phyloP scores from a whole-genome alignment of 2,113 vertebrate genomes.

The Dipodomys spectabilis region DNA sequence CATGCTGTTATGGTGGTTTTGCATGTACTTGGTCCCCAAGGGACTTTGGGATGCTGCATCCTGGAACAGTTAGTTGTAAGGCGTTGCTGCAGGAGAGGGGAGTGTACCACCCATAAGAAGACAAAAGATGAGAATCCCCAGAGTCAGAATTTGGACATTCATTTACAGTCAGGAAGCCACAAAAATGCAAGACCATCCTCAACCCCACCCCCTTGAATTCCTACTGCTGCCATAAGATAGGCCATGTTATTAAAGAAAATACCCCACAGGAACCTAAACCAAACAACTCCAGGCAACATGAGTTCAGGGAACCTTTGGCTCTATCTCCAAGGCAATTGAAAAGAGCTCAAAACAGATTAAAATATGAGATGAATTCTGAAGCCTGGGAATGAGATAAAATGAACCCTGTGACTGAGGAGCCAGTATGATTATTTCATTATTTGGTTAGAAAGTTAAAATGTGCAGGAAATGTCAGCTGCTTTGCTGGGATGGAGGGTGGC shows the following conservation, averaged over 20 bases:
- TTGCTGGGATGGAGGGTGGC: slow-evolving; percentile 45
- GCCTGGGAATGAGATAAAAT: slow-evolving; percentile 80
- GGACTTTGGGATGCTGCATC: too few relatives aligned
- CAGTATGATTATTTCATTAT: slow-evolving; percentile 81
- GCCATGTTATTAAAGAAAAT: slow-evolving; percentile 74
- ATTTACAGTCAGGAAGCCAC: slow-evolving; percentile 48
- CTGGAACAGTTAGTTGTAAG: too few relatives aligned
- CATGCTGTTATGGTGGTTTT: background rate
- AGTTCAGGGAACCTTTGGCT: slow-evolving; percentile 76
- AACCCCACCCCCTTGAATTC: background rate
- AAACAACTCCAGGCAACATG: slow-evolving; percentile 74
- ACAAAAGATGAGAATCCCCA: background rate
- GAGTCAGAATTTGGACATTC: slow-evolving; percentile 50
- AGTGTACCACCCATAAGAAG: background rate
- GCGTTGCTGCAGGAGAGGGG: background rate
- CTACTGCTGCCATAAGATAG: slow-evolving; percentile 8
- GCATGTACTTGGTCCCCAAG: background rate
- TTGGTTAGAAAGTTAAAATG: slow-evolving; percentile 81
- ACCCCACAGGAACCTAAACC: slow-evolving; percentile 75
- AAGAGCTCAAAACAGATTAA: slow-evolving; percentile 85
- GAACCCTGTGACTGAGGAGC: slow-evolving; percentile 75
- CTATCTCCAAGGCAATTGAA: slow-evolving; percentile 82
- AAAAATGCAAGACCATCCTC: background rate
- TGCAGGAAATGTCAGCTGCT: slow-evolving; percentile 77
- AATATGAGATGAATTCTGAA: slow-evolving; percentile 82